Base-by-base conservation (phyloP, 1,140 invertebrate species). In the Telenomus remus region DNA sequence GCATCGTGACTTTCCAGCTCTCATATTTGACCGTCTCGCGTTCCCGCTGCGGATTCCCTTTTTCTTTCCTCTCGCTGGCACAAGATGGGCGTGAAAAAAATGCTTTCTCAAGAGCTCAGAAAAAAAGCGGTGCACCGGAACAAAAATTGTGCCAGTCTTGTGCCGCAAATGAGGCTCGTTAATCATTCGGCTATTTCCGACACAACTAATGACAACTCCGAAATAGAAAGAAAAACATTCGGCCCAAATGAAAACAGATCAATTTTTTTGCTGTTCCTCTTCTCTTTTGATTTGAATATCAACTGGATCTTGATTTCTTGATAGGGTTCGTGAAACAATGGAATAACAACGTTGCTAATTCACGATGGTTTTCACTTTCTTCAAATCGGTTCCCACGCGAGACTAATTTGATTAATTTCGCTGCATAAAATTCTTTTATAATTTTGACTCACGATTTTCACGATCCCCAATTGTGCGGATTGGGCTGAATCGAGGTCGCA, bases 1-100 rank as follows among this genome's bases (percentile, higher is more conserved):
- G 55, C 80, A 85, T 46, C 73, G 44, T 83, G 82, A 83, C 84
- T 82, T 85, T 84, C 83, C 79, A 85, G 84, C 83, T 78, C 64
- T 70, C 69, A 69, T 75, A 49, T 48, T 19, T 33, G 14, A n/a
- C 35, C 44, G 64, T 27, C n/a, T 43, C 13, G 37, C 78, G 46
- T 34, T 39, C 34, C 39, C 13, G 33, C n/a, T 34, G 44, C 48
- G 53, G 42, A 27, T 27, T 27, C 19, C 19, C 19, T 33, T 14
- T 63, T 72, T 34, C 15, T 75, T 44, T 59, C 37, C 60, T 70
- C 47, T 70, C 47, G 49, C 65, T 39, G 19, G 12, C 43, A 11
- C 49, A 33, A 53, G n/a, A 48, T 11, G 33, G 60, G 37, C 55
- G 55, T 64, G 56, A 68, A 68, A 66, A 74, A 74, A 11, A n/a